A percentile compares a stretch with the other conserved stretches of the same genome.
These are phyloP conservation scores for Crocuta crocuta DNA, from an alignment of 2,113 vertebrate genomes.

Conservation along the genomic window DNA sequence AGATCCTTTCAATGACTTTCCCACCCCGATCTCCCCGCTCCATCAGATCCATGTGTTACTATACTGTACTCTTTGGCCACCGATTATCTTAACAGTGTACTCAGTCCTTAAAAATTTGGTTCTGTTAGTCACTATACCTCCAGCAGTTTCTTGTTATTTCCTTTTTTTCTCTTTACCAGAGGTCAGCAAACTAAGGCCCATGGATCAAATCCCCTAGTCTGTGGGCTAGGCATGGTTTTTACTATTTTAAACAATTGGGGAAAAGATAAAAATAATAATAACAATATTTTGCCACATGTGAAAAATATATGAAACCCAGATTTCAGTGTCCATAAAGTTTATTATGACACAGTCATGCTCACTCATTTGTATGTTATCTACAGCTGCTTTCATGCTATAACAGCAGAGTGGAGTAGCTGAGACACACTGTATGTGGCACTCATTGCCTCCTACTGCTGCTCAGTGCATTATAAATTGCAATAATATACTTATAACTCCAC, in stretches of 20 bases:
- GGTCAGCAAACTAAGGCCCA: background rate
- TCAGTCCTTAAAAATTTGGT: conserved; percentile 26
- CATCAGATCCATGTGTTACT: background rate
- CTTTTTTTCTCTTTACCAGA: background rate
- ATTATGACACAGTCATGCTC: background rate
- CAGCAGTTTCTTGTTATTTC: background rate
- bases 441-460: background rate
- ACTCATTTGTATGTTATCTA: background rate
- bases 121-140: background rate
- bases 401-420: background rate
- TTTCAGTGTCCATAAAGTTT: background rate
- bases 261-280: background rate
- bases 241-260: background rate
- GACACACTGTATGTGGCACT: background rate
- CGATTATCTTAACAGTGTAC: background rate
- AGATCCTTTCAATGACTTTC: background rate
- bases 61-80: background rate
- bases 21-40: background rate
- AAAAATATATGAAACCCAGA: conserved; percentile 7
- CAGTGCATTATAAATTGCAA: background rate
- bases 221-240: background rate
- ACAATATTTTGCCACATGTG: background rate
- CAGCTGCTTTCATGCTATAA: background rate
- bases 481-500: background rate
- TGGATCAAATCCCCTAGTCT: background rate